Evolutionary conservation across 2,888 invertebrate species (phyloP).

Genomic region (Dyspetes luteomarginatus): DNA sequence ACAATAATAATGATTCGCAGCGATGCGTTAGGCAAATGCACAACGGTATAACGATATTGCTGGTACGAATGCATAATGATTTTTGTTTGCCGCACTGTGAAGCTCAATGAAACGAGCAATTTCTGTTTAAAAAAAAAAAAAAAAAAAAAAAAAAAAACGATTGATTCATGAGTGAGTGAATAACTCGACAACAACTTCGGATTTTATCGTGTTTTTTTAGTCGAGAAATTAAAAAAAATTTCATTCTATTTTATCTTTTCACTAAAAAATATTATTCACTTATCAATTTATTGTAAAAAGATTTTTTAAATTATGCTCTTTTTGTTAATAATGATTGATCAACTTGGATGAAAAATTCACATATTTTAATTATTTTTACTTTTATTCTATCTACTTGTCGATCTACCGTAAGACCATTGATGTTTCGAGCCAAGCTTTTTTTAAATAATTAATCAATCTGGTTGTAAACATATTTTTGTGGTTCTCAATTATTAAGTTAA

Average conservation of each 20-base stretch:
- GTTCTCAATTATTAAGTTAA: no score
- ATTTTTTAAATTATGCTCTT: conserved; percentile 35
- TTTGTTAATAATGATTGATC: conserved; percentile 28
- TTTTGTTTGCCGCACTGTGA: conserved; percentile 53
- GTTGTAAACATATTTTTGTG: no score
- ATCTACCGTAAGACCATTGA: no score
- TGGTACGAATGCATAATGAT: conserved; percentile 71
- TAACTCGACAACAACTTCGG: conserved; percentile 8
- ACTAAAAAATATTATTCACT: neutral
- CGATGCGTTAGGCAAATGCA: conserved; percentile 70
- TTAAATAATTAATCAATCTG: no score
- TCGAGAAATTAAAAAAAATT: no score
- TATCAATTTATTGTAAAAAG: conserved; percentile 1
- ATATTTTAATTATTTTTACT: no score
- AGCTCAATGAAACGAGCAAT: conserved; percentile 34
- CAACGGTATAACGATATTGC: conserved; percentile 73
- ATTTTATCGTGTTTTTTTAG: conserved; percentile 4
- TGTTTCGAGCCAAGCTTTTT: no score
- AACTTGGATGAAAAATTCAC: no score
- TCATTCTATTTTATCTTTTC: neutral
- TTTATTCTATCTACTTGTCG: no score
- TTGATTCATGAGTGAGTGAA: conserved; percentile 22
- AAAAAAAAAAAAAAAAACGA: neutral
- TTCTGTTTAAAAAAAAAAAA: conserved; percentile 6
- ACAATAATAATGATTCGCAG: conserved; percentile 71